Percentiles rank a stretch among this genome's conserved stretches.
Conservation (phyloP, 1,140 invertebrate genomes). For the Chlorops oryzae region DNA sequence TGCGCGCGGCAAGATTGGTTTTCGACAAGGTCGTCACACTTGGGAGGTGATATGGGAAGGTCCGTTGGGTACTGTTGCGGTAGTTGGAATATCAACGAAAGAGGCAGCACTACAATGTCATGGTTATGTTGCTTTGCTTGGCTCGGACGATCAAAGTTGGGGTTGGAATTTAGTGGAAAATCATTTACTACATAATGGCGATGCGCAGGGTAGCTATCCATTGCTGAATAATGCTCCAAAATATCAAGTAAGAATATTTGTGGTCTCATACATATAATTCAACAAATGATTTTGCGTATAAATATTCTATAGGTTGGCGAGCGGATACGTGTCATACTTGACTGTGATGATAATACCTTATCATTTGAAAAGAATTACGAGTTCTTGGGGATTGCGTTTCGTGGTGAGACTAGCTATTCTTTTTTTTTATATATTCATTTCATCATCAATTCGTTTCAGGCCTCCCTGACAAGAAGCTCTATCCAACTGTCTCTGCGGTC, state of each 20-base stretch:
- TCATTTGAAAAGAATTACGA: constrained; percentile 99
- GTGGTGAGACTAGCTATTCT: constrained; percentile 56
- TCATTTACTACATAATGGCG: constrained; percentile 92
- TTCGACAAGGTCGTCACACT: constrained; percentile 86
- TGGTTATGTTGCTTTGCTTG: constrained; percentile 90
- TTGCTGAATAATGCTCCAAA: constrained; percentile 94
- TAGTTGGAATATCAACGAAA: constrained; percentile 92
- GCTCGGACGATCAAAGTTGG: constrained; percentile 95
- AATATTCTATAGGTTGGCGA: constrained; percentile 75
- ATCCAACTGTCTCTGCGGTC: constrained; percentile 94
- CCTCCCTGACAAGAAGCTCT: constrained; percentile 87
- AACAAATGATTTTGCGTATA: background rate
- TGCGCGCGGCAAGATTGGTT: constrained; percentile 90
- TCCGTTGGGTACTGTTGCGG: constrained; percentile 90
- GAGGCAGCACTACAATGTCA: constrained; percentile 84
- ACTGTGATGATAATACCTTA: constrained; percentile 94
- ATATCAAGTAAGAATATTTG: constrained; percentile 91
- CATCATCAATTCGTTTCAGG: constrained; percentile 55
- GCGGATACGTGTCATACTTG: constrained; percentile 91
- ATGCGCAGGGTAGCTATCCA: constrained; percentile 92
- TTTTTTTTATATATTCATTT: constrained; percentile 12
- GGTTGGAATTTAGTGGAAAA: constrained; percentile 99
- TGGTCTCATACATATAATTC: background rate
- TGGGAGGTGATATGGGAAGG: constrained; percentile 99
- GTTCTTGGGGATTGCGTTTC: constrained; percentile 96